These are phyloP conservation scores for Mantis religiosa DNA, from an alignment of 2,888 invertebrate species.

Conservation along the genomic window DNA sequence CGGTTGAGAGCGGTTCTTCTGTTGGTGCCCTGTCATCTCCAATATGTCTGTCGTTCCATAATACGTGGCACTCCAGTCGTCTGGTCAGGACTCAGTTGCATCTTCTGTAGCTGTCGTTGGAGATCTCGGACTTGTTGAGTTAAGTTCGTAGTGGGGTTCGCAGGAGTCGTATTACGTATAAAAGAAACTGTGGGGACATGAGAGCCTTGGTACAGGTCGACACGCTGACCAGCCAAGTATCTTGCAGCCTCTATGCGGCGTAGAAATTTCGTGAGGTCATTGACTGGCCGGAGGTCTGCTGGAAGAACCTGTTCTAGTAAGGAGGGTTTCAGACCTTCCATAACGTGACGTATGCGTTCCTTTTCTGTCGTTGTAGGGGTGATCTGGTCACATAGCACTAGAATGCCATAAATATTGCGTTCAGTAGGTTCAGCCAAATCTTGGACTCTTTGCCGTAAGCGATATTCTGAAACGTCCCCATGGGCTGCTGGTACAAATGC, in stretches of 20 bases:
- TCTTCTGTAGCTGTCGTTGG: background rate
- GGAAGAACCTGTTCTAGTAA: background rate
- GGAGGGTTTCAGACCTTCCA: background rate
- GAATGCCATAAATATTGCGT: background rate
- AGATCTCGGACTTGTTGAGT: background rate
- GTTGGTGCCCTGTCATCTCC: too few species aligned
- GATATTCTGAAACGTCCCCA: background rate
- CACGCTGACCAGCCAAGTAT: background rate
- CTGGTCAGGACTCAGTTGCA: background rate
- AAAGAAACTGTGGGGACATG: background rate
- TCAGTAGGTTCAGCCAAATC: background rate
- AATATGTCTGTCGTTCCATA: too few species aligned
- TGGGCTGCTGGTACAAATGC: background rate
- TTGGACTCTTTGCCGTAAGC: background rate
- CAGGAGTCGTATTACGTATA: background rate
- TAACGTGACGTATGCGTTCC: background rate
- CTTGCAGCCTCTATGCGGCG: background rate
- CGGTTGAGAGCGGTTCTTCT: too few species aligned
- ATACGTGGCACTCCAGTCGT: too few species aligned
- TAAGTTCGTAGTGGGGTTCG: background rate
- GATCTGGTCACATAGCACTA: background rate
- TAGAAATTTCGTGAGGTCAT: background rate
- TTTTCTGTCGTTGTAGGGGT: background rate
- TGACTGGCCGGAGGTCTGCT: background rate
- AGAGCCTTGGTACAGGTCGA: background rate